Percentiles rank a stretch among this genome's conserved stretches.
These are phyloP conservation scores for Dinothrombium tinctorium DNA, from an alignment of 1,140 invertebrate species.

Conservation along the genomic window DNA sequence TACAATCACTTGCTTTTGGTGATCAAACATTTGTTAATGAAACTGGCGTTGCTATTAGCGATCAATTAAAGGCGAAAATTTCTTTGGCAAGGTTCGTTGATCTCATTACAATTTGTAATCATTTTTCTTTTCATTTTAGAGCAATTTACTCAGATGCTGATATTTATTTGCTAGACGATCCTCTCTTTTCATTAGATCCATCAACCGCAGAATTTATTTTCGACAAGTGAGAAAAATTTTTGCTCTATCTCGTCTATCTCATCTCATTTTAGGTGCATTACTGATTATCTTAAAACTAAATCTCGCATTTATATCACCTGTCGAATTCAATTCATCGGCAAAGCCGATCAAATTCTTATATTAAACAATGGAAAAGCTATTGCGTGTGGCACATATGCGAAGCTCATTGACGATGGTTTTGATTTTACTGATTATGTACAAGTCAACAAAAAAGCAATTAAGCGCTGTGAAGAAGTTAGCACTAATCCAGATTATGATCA, in stretches of 20 bases:
- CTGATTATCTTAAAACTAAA: slow-evolving; percentile 47
- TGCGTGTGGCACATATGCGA: slow-evolving; percentile 10
- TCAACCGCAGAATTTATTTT: too few species aligned
- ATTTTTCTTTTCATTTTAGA: too few species aligned
- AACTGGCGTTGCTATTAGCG: slow-evolving; percentile 70
- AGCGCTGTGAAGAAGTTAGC: too few species aligned
- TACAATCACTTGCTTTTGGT: slow-evolving; percentile 20
- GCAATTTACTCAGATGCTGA: too few species aligned
- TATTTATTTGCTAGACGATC: too few species aligned
- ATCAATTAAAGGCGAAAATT: slow-evolving; percentile 84
- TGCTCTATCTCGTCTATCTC: neutral
- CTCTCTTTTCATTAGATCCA: too few species aligned
- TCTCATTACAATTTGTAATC: too few species aligned
- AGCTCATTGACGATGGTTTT: neutral
- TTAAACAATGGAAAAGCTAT: slow-evolving; percentile 36
- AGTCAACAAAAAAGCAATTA: too few species aligned
- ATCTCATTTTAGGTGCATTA: slow-evolving; percentile 38
- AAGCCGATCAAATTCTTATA: slow-evolving; percentile 44
- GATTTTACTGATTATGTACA: too few species aligned
- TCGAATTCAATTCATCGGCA: slow-evolving; percentile 23
- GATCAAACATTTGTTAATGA: slow-evolving; percentile 16
- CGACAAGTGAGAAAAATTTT: too few species aligned
- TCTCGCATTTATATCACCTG: slow-evolving; percentile 70
- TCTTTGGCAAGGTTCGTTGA: slow-evolving; percentile 44
- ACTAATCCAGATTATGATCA: too few species aligned